Conservation (phyloP, 1,140 invertebrate species). For the Eriosoma lanigerum region DNA sequence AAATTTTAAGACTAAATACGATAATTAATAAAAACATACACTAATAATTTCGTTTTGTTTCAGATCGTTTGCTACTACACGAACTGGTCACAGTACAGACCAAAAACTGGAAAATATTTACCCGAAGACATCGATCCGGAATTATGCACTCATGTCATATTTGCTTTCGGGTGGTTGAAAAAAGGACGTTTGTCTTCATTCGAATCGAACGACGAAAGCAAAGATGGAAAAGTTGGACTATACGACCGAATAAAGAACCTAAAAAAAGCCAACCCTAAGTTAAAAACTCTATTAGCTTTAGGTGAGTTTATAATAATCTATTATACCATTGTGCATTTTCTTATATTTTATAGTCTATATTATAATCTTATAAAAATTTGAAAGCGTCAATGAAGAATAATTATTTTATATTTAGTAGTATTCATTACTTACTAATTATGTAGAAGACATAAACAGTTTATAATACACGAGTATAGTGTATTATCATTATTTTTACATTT, state of each 20-base stretch:
- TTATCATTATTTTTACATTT: no score
- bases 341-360: no score
- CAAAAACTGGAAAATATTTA: conserved; percentile 87
- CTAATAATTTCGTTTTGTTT: conserved; percentile 54
- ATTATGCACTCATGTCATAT: conserved; percentile 94
- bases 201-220: conserved; percentile 89
- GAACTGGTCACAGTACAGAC: conserved; percentile 95
- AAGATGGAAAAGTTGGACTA: conserved; percentile 85
- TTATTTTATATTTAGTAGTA: no score
- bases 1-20: no score
- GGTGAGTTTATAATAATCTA: conserved; percentile 64
- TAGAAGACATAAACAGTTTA: no score
- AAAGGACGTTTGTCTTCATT: conserved; percentile 90
- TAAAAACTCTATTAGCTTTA: conserved; percentile 86
- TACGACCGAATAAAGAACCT: conserved; percentile 82
- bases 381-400: no score
- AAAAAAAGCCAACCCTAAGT: conserved; percentile 85
- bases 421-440: no score
- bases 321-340: no score
- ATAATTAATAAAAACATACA: conserved; percentile 23
- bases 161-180: conserved; percentile 95
- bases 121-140: conserved; percentile 94
- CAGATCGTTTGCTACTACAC: conserved; percentile 94
- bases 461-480: no score
- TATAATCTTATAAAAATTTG: no score